Base-by-base conservation (phyloP, 2,888 invertebrate genomes). In the Watsonalla cultraria region DNA sequence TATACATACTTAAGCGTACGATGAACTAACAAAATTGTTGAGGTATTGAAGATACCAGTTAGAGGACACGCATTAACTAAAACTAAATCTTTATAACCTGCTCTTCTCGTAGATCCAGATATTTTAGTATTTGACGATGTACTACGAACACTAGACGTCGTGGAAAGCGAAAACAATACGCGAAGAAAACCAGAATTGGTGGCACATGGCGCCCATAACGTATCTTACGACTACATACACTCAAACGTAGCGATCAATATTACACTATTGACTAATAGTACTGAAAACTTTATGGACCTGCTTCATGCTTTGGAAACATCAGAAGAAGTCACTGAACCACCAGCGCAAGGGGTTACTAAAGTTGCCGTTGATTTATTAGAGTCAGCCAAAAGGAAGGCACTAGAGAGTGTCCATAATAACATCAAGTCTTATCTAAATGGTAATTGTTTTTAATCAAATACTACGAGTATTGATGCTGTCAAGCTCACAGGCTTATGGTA, bases 61-160 rank as follows among this genome's bases (percentile, higher is more conserved):
- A 24, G 24, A 24, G 24, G 1, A 24, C 4, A 24, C 4, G 24
- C 4, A 2, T 24, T 24, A 24, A 24, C 24, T 2, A 24, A 24
- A 24, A 24, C 24, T 24, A 24, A 24, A 24, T 2, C 24, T 24
- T 4, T 42, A 11, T 11, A 11, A 11, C 11, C n/a, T 42, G 9
- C 11, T 42, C 9, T 11, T 4, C 11, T 5, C 11, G 42, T 11
- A 5, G 56, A 51, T 45, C 45, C 54, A n/a, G 74, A 74, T 35
- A 56, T 74, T 54, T 50, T 82, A 52, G 75, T 62, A 2, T 82
- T 83, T 15, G 78, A 78, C 11, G 81, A 83, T 55, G 76, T 81
- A 6, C 55, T 81, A 0, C 72, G 60, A 7, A 73, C 66, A 35
- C 71, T 81, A n/a, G 69, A 63, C 0, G 52, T 69, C 0, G 52